Evolutionary conservation across 2,113 vertebrate genomes (phyloP), one percentile per base, ranked within the genome.

Genomic region (Cyanistes caeruleus): DNA sequence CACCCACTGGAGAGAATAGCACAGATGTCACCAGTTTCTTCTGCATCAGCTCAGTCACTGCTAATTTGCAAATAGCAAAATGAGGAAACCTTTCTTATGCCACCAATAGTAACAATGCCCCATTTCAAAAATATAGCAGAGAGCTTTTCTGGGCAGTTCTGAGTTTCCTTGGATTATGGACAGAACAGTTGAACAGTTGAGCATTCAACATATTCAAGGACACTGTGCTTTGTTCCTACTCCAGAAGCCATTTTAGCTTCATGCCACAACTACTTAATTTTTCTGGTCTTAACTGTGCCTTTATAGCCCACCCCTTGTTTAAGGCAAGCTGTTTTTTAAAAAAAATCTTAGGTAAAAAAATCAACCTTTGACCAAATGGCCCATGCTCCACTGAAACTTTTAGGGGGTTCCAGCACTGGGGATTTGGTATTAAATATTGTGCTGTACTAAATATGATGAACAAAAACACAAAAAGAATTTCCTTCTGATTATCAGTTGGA

Each of bases 21-120:
- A 73, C 94, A 93, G 79, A 94, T 92, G 85, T 83, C 85, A 88
- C 59, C 63, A 69, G 58, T 90, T 90, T 69, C 67, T 65, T 74
- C 82, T 65, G 46, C 43, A 67, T 46, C 43, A 87, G 63, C 67
- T 94, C 91, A 84, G 33, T 53, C 69, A 21, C 73, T 89, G 55
- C 43, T 65, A 69, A 74, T 52, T 59, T 67, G 60, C 68, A 89
- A 93, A 83, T 35, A 76, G 6, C 41, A 52, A 88, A 75, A 76
- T 10, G 59, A 88, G 31, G 46, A 79, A 69, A 22, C 5, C 1
- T 1, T 84, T 86, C 49, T 60, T 65, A 53, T 18, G 30, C 11
- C 35, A 21, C 14, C 68, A 69, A 30, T 44, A 73, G 31, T 31
- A 60, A 53, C 19, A 56, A 88, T 21, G 12, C 11, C 9, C 4